Evolutionary conservation across 2,797 vertebrate genomes (phyloP), one percentile per base, ranked within the genome.

Genomic region (Sebastes dallii): DNA sequence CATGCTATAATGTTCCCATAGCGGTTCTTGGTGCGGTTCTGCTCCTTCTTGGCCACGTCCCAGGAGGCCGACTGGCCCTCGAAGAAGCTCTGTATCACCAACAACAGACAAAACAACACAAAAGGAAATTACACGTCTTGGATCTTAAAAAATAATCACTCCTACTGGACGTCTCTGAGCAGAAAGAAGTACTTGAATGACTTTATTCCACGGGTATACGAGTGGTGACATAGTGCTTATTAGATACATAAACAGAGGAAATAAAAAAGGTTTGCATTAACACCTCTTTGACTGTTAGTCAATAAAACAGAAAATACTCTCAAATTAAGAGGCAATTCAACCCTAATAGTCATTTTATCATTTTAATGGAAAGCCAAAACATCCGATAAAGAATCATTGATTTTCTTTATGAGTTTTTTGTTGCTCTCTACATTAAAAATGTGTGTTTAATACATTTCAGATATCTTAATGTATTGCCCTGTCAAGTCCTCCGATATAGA

Each of bases 1-100:
- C 99, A 99, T 94, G 99, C 99, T 91, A 99, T 99, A 89, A 99
- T 99, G 95, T 99, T 99, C 88, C 99, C 99, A 73, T 99, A 99
- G 94, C 99, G 97, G 92, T 99, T 99, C 96, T 99, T 99, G 92
- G 98, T 98, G 91, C 99, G 97, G 89, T 99, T 99, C 95, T 99
- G 98, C 89, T 99, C 99, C 95, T 99, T 99, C 94, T 99, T 99
- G 91, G 99, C 99, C 88, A 99, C 97, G 85, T 99, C 98, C 99
- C 99, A 99, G 86, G 99, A 98, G 91, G 99, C 98, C 83, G 98
- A 99, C 90, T 99, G 99, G 82, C 99, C 99, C 95, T 99, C 99
- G 90, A 99, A 99, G 95, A 99, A 99, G 94, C 99, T 99, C 99
- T 99, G 95, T 80, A 93, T 94, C 87, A 92, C 84, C 90, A 94